Evolutionary conservation across 2,113 vertebrate genomes (phyloP), one percentile per base, ranked within the genome.

Genomic region (Solenodon paradoxus): DNA sequence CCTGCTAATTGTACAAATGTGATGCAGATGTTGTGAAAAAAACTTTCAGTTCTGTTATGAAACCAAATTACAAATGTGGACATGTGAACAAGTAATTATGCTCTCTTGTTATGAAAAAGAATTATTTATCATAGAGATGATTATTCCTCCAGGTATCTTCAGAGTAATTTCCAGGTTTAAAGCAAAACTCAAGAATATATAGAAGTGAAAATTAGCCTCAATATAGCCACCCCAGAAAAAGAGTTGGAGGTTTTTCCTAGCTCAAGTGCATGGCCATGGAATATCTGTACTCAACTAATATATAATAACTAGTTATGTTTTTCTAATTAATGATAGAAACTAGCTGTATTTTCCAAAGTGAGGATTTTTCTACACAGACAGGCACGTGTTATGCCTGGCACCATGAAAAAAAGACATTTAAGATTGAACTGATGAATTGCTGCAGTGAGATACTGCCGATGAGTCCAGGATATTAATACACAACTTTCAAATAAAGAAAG

Each of bases 161-260:
- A 59, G 57, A 69, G 19, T 59, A 51, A 90, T 96, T 97, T 97
- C 45, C 45, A 89, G 79, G 57, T 93, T 95, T 84, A 63, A 89
- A 92, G 95, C 94, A 45, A 51, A 93, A 28, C 75, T 8, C 7
- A 86, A 75, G 19, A 87, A 96, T 71, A 81, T 3, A 77, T 32
- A 26, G 49, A 95, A 96, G 53, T 92, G 47, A 84, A 93, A 95
- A 97, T 95, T 92, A 93, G 28, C 47, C 38, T 77, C 79, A 89
- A 83, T 28, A 77, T 57, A 53, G 4, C 8, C 28, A 26, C 95
- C 51, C 17, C 35, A 19, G 13, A 30, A 79, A 93, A 87, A 35
- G 40, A 80, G 53, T 20, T 59, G 68, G 24, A 7, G 38, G 15
- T 20, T 35, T 92, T 93, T 40, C 24, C 28, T 81, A 42, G 35